Evolutionary conservation across 2,113 vertebrate species (phyloP).

Genomic region (Ranitomeya variabilis): DNA sequence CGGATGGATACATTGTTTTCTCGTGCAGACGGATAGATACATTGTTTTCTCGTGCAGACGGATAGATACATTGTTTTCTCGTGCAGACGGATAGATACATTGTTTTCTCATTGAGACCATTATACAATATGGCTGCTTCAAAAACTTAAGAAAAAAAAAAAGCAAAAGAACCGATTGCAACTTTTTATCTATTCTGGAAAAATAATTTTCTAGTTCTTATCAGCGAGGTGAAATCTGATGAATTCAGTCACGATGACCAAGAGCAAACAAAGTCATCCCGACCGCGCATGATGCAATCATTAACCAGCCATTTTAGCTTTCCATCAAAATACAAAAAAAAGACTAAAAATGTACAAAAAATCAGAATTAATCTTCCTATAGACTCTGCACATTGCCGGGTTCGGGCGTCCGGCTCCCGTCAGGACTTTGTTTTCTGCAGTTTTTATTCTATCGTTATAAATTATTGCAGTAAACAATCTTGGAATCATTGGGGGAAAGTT

Average conservation of each 20-base stretch:
- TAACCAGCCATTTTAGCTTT: neutral
- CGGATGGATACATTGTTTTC: no score
- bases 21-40: neutral
- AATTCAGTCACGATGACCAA: conserved; percentile 26
- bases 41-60: neutral
- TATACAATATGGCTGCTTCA: neutral
- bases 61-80: neutral
- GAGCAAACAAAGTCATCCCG: conserved; percentile 21
- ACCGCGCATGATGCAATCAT: conserved; percentile 25
- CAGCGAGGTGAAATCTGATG: conserved; percentile 1
- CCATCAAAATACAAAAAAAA: neutral
- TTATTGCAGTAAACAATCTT: neutral
- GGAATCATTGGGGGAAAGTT: neutral
- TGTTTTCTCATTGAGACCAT: neutral
- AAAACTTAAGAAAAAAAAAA: neutral
- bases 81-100: neutral
- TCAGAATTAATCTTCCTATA: neutral
- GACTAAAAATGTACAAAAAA: neutral
- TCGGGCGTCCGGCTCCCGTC: no score
- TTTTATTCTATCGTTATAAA: neutral
- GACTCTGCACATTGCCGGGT: neutral
- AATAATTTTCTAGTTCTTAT: conserved; percentile 3
- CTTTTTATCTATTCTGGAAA: neutral
- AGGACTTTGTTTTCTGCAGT: neutral
- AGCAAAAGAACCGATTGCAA: neutral